These are phyloP conservation scores for Crotalus horridus DNA, from an alignment of 2,113 vertebrate species.

Conservation along the genomic window DNA sequence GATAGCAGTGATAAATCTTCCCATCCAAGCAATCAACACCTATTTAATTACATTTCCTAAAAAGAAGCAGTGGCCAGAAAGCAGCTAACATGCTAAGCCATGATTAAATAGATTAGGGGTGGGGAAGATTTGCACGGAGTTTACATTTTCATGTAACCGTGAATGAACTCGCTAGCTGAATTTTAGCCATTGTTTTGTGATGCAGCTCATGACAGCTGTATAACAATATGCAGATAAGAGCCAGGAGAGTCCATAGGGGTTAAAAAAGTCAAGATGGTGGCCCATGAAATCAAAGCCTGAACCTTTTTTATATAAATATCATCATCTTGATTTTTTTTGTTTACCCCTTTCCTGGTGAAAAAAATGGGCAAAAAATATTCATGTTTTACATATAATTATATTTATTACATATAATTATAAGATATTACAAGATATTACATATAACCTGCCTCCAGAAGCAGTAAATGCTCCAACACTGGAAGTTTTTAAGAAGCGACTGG, in stretches of 20 bases:
- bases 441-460: no score
- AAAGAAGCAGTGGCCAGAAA: not conserved
- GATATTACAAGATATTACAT: no score
- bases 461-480: no score
- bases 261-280: not conserved
- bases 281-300: not conserved
- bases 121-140: not conserved
- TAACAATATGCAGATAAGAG: not conserved
- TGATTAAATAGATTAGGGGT: not conserved
- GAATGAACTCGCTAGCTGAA: not conserved
- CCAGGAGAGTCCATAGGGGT: not conserved
- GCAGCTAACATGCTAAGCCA: not conserved
- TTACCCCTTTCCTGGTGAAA: not conserved
- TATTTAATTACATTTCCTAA: conserved; percentile 15
- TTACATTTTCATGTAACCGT: not conserved
- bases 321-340: not conserved
- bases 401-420: not conserved
- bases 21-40: not conserved
- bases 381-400: not conserved
- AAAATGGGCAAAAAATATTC: not conserved
- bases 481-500: no score
- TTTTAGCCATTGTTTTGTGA: not conserved
- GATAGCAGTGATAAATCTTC: not conserved
- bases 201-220: not conserved
- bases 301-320: not conserved